Percentiles rank a stretch among this genome's conserved stretches.
phyloP scores from a whole-genome alignment of 2,113 vertebrate genomes.

The Saccopteryx leptura region DNA sequence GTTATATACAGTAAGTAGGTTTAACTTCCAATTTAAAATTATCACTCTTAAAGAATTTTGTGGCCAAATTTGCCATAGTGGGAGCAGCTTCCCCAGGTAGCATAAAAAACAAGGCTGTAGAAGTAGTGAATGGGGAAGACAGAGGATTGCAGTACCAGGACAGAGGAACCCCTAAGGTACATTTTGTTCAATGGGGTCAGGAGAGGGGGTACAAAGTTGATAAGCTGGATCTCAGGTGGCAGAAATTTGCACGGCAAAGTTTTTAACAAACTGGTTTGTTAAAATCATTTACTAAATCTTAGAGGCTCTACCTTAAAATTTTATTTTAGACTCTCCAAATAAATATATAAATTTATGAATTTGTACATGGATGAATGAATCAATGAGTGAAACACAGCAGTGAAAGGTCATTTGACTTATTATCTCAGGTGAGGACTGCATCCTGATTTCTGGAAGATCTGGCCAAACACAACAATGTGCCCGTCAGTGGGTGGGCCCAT shows the following conservation, averaged over 20 bases:
- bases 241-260: not conserved
- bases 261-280: not conserved
- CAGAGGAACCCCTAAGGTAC: not conserved
- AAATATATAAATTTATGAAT: not conserved
- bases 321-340: not conserved
- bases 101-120: not conserved
- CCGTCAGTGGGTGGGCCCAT: not conserved
- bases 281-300: not conserved
- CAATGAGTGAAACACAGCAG: not conserved
- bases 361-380: not conserved
- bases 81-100: not conserved
- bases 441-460: not conserved
- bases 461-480: not conserved
- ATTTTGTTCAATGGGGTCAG: not conserved
- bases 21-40: constrained; percentile 38
- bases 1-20: not conserved
- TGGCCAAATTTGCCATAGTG: not conserved
- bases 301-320: not conserved
- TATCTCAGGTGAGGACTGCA: not conserved
- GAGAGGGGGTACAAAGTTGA: not conserved
- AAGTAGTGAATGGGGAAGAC: not conserved
- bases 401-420: not conserved
- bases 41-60: not conserved
- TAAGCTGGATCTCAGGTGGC: not conserved
- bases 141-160: not conserved